Conservation (phyloP, 2,113 vertebrate genomes). For the Pantherophis guttatus region DNA sequence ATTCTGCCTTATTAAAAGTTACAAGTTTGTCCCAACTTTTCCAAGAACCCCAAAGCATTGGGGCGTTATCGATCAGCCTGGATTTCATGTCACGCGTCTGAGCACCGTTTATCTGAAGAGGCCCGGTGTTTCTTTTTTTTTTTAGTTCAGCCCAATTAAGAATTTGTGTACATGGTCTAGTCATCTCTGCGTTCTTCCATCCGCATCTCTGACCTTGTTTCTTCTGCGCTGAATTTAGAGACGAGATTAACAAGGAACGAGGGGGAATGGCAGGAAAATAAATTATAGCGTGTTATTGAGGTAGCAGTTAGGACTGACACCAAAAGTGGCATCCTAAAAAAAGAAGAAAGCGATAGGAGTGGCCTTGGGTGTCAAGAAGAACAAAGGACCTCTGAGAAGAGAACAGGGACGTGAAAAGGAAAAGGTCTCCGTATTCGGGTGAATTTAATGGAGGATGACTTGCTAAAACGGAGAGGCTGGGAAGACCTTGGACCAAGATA, state of each 20-base stretch:
- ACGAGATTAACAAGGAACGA: neutral
- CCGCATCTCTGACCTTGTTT: neutral
- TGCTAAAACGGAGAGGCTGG: neutral
- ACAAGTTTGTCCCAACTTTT: neutral
- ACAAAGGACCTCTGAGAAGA: neutral
- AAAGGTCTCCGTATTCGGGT: slow-evolving; percentile 8
- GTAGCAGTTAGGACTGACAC: neutral
- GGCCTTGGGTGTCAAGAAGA: slow-evolving; percentile 17
- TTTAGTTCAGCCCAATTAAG: neutral
- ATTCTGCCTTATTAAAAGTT: neutral
- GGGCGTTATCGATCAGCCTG: neutral
- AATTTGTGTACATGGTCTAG: neutral
- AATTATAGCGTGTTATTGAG: slow-evolving; percentile 2
- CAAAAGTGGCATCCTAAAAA: neutral
- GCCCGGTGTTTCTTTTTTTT: neutral
- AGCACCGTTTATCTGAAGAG: neutral
- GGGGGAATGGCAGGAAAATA: neutral
- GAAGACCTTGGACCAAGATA: slow-evolving; percentile 2
- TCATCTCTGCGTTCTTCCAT: neutral
- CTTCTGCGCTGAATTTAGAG: neutral
- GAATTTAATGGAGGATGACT: slow-evolving; percentile 13
- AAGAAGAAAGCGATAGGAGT: neutral
- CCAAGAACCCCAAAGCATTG: neutral
- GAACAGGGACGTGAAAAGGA: neutral
- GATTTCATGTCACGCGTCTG: neutral